Percentiles rank a stretch among this genome's conserved stretches.
These are phyloP conservation scores for Enteromius mattozi DNA, from an alignment of 2,797 vertebrate species.

Conservation along the genomic window DNA sequence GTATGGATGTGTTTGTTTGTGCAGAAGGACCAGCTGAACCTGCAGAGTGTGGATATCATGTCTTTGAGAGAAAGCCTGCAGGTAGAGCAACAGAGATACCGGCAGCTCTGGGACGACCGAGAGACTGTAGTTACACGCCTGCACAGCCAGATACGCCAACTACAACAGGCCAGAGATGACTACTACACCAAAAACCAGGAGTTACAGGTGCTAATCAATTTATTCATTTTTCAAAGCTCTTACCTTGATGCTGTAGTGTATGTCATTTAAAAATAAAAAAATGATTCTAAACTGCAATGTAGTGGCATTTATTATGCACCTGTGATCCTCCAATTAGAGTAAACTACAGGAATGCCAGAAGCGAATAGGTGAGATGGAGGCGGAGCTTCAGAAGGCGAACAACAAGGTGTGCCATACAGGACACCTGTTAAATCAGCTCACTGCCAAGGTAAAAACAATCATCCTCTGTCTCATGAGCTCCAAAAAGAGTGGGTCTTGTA, in stretches of 20 bases:
- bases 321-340: conserved; percentile 74
- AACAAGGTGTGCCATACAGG: conserved; percentile 94
- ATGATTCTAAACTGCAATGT: no score
- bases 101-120: conserved; percentile 90
- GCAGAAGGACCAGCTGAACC: conserved; percentile 95
- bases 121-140: conserved; percentile 89
- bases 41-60: conserved; percentile 91
- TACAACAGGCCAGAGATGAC: conserved; percentile 91
- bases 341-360: conserved; percentile 93
- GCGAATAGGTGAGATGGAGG: conserved; percentile 87
- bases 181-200: conserved; percentile 98
- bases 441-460: conserved; percentile 85
- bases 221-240: not conserved
- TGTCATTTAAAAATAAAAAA: not conserved
- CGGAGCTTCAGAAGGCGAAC: conserved; percentile 93
- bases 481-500: not conserved
- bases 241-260: not conserved
- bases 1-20: not conserved
- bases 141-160: conserved; percentile 92
- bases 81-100: conserved; percentile 89
- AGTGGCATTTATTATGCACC: not conserved
- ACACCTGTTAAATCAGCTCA: conserved; percentile 93
- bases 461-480: not conserved
- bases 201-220: conserved; percentile 82
- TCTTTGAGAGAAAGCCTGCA: conserved; percentile 89